phyloP scores from a whole-genome alignment of 2,888 invertebrate species.

The Aproaerema taeniolella region DNA sequence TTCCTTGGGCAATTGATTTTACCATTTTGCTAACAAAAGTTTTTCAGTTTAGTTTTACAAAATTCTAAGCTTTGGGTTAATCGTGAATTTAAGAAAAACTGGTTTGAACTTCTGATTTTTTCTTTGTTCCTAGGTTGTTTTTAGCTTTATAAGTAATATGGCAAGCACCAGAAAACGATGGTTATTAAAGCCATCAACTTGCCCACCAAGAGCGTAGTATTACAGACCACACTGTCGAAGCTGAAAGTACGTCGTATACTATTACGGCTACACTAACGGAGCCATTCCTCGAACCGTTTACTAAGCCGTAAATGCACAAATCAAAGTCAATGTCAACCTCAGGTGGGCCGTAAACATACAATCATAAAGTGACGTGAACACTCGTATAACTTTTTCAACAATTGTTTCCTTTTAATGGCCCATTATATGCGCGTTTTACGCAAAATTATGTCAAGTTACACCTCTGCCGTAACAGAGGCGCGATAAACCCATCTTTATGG shows the following conservation, averaged over 20 bases:
- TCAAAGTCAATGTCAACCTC: slow-evolving; percentile 76
- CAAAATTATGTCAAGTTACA: slow-evolving; percentile 77
- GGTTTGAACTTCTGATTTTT: too few relatives aligned
- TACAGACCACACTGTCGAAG: too few relatives aligned
- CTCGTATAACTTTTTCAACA: slow-evolving; percentile 77
- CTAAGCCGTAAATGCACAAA: slow-evolving; percentile 70
- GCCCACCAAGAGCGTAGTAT: too few relatives aligned
- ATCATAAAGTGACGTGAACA: slow-evolving; percentile 74
- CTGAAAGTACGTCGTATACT: slow-evolving; percentile 4
- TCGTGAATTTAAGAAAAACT: too few relatives aligned
- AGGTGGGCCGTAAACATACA: slow-evolving; percentile 72
- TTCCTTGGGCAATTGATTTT: too few relatives aligned
- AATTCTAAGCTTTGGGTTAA: too few relatives aligned
- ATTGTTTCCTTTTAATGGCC: slow-evolving; percentile 76
- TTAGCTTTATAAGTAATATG: too few relatives aligned
- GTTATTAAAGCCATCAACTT: too few relatives aligned
- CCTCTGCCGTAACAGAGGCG: slow-evolving; percentile 67
- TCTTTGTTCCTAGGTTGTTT: too few relatives aligned
- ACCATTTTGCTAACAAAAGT: too few relatives aligned
- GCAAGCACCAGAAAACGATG: too few relatives aligned
- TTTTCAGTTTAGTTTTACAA: too few relatives aligned
- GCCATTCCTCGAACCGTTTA: slow-evolving; percentile 50
- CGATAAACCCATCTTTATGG: slow-evolving; percentile 75
- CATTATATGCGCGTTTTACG: slow-evolving; percentile 75
- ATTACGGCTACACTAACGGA: slow-evolving; percentile 33